These are phyloP conservation scores for Congeria kusceri DNA, from an alignment of 2,888 invertebrate species.

Conservation along the genomic window DNA sequence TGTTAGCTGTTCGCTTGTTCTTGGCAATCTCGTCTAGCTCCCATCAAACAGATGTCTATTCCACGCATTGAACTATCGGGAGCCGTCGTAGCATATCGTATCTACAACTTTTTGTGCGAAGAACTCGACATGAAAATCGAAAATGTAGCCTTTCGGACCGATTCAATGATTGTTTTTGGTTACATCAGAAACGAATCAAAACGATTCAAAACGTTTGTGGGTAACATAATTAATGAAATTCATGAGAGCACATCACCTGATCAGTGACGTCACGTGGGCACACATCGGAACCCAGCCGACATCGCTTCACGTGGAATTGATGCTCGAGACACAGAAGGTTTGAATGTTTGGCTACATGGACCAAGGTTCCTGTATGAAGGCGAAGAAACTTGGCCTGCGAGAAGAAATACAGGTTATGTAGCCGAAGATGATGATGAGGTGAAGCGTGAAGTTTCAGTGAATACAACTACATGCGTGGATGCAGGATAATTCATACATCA, in stretches of 20 bases:
- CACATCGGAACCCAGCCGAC: slow-evolving; percentile 40
- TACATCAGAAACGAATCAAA: slow-evolving; percentile 41
- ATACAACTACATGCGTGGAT: slow-evolving; percentile 1
- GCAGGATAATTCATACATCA: background rate
- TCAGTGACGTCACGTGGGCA: slow-evolving; percentile 41
- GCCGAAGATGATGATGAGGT: slow-evolving; percentile 23
- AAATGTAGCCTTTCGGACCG: slow-evolving; percentile 38
- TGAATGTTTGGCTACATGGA: slow-evolving; percentile 29
- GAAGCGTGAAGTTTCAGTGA: slow-evolving; percentile 24
- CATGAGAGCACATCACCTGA: slow-evolving; percentile 28
- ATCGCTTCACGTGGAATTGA: slow-evolving; percentile 29
- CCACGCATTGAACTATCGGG: slow-evolving; percentile 34
- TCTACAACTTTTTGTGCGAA: slow-evolving; percentile 25
- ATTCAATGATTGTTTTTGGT: slow-evolving; percentile 43
- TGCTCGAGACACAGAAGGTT: background rate
- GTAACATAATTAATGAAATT: slow-evolving; percentile 21
- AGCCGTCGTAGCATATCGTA: slow-evolving; percentile 34
- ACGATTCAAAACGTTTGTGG: slow-evolving; percentile 56
- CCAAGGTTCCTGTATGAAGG: slow-evolving; percentile 28
- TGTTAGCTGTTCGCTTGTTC: slow-evolving; percentile 15
- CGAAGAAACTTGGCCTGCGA: slow-evolving; percentile 19
- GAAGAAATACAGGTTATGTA: background rate
- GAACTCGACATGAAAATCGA: slow-evolving; percentile 38
- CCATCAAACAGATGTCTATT: slow-evolving; percentile 36
- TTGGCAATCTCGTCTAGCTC: slow-evolving; percentile 46